Evolutionary conservation across 2,113 vertebrate genomes (phyloP).

Genomic region (Passer domesticus): DNA sequence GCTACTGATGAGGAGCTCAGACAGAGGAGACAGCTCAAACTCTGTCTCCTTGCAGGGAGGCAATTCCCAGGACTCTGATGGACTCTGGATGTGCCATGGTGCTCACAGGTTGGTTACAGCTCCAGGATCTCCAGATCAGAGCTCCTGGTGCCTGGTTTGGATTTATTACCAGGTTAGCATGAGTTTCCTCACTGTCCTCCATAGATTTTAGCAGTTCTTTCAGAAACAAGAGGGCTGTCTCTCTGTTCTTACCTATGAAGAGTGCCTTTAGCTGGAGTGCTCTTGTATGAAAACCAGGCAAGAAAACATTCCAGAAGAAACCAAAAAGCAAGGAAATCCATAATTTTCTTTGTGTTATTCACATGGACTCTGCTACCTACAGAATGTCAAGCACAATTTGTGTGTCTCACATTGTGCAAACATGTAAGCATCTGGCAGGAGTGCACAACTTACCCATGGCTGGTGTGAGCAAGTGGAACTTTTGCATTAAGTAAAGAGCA

Average conservation of each 20-base stretch:
- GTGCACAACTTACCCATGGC: not conserved
- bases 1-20: not conserved
- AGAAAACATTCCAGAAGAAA: not conserved
- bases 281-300: not conserved
- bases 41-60: not conserved
- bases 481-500: not conserved
- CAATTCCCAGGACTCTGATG: not conserved
- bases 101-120: not conserved
- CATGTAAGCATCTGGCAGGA: not conserved
- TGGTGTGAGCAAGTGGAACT: not conserved
- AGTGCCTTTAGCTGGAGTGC: not conserved
- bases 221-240: not conserved
- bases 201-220: not conserved
- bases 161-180: not conserved
- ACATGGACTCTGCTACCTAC: not conserved
- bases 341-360: not conserved
- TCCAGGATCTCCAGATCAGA: not conserved
- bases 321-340: not conserved
- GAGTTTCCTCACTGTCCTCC: not conserved
- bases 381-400: not conserved
- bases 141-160: not conserved
- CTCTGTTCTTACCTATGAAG: not conserved
- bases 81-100: fast-evolving
- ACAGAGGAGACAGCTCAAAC: not conserved
- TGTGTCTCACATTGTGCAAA: not conserved